Base-by-base conservation (phyloP, 2,113 vertebrate genomes). In the Strigops habroptila region DNA sequence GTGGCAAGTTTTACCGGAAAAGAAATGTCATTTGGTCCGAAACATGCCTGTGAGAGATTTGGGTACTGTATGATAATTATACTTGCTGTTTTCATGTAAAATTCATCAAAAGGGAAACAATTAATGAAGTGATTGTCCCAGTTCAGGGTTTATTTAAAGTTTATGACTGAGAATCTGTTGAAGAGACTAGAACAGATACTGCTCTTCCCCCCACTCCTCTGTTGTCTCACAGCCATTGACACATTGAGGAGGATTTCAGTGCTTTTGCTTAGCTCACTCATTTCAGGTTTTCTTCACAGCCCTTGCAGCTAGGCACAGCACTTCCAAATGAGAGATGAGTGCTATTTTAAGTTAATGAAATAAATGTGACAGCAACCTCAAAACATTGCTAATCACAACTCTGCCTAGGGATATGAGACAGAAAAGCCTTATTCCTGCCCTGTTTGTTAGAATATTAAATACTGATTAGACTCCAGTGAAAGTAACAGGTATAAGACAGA, bases 301-400 rank as follows among this genome's bases (percentile, higher is more conserved):
- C 43, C 69, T 79, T 90, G 69, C 2, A 7, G 82, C 73, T 57
- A 49, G 60, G 76, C 93, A 21, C 27, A 78, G 48, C 73, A 48
- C 60, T 82, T 88, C 76, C 65, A 70, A 83, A 76, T 1, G 9
- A 64, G 43, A 77, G 25, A 1, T 49, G 68, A 68, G 18, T 2
- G 5, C 12, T 71, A 1, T 46, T 90, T 88, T 69, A 44, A 71
- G 55, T 43, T 91, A 86, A 92, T 69, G 69, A 93, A 91, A 94
- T 60, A 77, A 92, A 93, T 79, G 82, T 78, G 76, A 78, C 80
- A 92, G 86, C 73, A 94, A 68, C 88, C 92, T 82, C 60, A 80
- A 88, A 94, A 93, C 0, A 2, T 82, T 2, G 13, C 88, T 91
- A 83, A 95, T 94, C 90, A 43, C 82, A 91, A 27, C 60, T 83